A percentile compares a stretch with the other conserved stretches of the same genome.
Evolutionary conservation across 2,888 invertebrate species (phyloP).

Genomic region (Stenurella melanura): DNA sequence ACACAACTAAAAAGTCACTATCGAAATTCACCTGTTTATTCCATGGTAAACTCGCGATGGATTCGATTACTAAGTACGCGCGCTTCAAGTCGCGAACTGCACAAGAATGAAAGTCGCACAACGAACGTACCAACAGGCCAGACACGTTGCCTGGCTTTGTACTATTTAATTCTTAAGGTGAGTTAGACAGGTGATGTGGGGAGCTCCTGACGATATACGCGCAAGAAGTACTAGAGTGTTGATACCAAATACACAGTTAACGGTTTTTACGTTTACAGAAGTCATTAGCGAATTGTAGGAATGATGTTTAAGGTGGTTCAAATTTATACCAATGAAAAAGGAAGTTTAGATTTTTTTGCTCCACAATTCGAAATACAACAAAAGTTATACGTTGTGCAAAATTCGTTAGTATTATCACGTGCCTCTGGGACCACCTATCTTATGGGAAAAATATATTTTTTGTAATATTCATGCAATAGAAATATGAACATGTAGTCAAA

Average conservation of each 20-base stretch:
- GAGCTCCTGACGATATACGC: conserved; percentile 22
- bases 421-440: too few relatives aligned
- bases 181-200: conserved; percentile 35
- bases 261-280: conserved; percentile 28
- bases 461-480: too few relatives aligned
- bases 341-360: too few relatives aligned
- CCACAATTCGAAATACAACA: too few relatives aligned
- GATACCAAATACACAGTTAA: conserved; percentile 31
- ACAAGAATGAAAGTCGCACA: conserved; percentile 39
- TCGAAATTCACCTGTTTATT: conserved; percentile 34
- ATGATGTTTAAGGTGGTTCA: too few relatives aligned
- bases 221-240: conserved; percentile 15
- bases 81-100: conserved; percentile 27
- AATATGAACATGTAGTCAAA: too few relatives aligned
- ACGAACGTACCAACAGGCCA: conserved; percentile 23
- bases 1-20: conserved; percentile 27
- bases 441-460: too few relatives aligned
- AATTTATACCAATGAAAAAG: too few relatives aligned
- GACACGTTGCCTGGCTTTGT: conserved; percentile 37
- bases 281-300: not conserved
- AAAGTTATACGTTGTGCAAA: too few relatives aligned
- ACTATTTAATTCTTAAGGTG: conserved; percentile 33
- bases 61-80: conserved; percentile 14
- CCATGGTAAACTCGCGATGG: conserved; percentile 32
- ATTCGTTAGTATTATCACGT: too few relatives aligned